Conservation (phyloP, 2,888 invertebrate genomes). For the Eurois occulta region DNA sequence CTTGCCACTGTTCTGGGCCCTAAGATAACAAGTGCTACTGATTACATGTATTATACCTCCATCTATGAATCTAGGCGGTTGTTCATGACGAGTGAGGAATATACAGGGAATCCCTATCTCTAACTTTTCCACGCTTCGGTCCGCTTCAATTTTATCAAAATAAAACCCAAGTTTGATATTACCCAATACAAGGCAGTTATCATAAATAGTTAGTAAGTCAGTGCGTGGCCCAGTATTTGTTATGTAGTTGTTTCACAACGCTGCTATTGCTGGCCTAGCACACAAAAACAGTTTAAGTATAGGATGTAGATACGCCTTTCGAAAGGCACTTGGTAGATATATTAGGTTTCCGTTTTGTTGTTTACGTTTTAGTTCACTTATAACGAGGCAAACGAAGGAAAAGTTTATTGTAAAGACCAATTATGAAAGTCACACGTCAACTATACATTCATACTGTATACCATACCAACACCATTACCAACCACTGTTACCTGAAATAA, state of each 20-base stretch:
- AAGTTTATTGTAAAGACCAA: conserved; percentile 1
- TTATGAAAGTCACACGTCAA: too few species aligned
- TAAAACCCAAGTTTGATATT: conserved; percentile 23
- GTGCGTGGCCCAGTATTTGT: conserved; percentile 52
- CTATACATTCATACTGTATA: too few species aligned
- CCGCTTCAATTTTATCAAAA: not conserved
- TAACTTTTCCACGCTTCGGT: not conserved
- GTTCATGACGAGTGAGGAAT: not conserved
- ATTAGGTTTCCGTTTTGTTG: conserved; percentile 38
- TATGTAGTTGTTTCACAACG: conserved; percentile 59
- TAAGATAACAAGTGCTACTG: not conserved
- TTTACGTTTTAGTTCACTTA: conserved; percentile 22
- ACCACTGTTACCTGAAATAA: too few species aligned
- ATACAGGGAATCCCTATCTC: not conserved
- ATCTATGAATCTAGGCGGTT: not conserved
- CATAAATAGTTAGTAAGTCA: conserved; percentile 52
- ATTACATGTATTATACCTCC: not conserved
- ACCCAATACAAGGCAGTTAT: conserved; percentile 44
- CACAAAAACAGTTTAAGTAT: conserved; percentile 55
- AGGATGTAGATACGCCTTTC: conserved; percentile 49
- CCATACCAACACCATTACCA: too few species aligned
- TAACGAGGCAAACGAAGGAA: not conserved
- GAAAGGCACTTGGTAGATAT: conserved; percentile 39
- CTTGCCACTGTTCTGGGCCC: not conserved
- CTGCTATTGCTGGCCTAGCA: conserved; percentile 34